These are phyloP conservation scores for Spodoptera litura DNA, from an alignment of 1,140 invertebrate genomes.

Conservation along the genomic window DNA sequence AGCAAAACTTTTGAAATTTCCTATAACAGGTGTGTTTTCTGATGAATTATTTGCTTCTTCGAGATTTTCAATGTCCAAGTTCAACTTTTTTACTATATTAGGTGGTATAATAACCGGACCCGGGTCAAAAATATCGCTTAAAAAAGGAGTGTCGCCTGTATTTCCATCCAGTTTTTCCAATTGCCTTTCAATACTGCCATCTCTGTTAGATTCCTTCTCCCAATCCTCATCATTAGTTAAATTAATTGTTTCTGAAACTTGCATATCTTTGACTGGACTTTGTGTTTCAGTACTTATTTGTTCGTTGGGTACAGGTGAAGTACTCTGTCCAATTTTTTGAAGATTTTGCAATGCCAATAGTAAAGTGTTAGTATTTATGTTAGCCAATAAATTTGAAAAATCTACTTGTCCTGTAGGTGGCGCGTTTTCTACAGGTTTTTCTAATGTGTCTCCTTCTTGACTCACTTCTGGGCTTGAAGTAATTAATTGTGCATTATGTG, in stretches of 20 bases:
- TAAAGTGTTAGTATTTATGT: conserved; percentile 76
- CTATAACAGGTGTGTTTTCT: conserved; percentile 77
- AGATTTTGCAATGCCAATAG: conserved; percentile 79
- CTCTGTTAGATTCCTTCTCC: conserved; percentile 79
- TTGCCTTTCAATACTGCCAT: conserved; percentile 76
- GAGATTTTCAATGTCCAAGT: conserved; percentile 64
- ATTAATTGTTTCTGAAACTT: conserved; percentile 77
- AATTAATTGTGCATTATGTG: conserved; percentile 57
- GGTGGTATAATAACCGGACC: conserved; percentile 72
- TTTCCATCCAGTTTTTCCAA: conserved; percentile 73
- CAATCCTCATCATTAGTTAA: conserved; percentile 82
- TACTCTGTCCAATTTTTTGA: conserved; percentile 65
- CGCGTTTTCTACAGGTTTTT: conserved; percentile 38
- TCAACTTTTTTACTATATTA: conserved; percentile 69
- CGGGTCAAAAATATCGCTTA: conserved; percentile 85
- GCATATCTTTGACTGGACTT: conserved; percentile 33
- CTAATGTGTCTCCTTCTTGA: conserved; percentile 34
- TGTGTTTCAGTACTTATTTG: conserved; percentile 46
- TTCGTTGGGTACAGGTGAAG: conserved; percentile 45
- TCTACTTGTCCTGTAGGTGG: conserved; percentile 58
- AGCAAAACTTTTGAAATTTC: conserved; percentile 85
- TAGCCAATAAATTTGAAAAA: conserved; percentile 69
- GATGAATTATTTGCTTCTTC: conserved; percentile 64
- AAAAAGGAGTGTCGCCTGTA: conserved; percentile 79
- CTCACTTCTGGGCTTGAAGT: conserved; percentile 53